A percentile compares a stretch with the other conserved stretches of the same genome.
These are phyloP conservation scores for Pheosia gnoma DNA, from an alignment of 2,888 invertebrate species.

Conservation along the genomic window DNA sequence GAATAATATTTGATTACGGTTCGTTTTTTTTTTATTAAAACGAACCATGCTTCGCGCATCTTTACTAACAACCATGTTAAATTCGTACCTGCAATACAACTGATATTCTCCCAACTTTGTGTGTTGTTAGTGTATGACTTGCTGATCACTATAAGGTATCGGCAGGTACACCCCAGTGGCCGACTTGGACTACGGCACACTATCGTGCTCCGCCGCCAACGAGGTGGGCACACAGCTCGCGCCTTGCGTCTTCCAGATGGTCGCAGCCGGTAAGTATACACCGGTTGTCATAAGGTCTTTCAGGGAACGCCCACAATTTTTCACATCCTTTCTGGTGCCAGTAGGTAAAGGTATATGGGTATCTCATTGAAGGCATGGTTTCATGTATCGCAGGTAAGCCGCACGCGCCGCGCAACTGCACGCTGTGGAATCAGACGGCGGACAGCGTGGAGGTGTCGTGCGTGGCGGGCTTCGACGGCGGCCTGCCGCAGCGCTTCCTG, in stretches of 20 bases:
- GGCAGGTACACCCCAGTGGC: conserved; percentile 85
- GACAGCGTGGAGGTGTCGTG: conserved; percentile 93
- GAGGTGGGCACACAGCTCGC: conserved; percentile 91
- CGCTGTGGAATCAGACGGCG: conserved; percentile 92
- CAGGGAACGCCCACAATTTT: neutral
- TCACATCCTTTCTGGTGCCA: neutral
- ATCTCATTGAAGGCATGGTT: neutral
- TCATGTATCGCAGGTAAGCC: conserved; percentile 87
- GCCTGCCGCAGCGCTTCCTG: conserved; percentile 93
- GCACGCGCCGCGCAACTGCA: conserved; percentile 93
- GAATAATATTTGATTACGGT: too few species aligned
- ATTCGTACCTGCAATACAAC: neutral
- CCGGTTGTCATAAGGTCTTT: neutral
- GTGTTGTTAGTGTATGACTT: neutral
- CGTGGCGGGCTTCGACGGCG: conserved; percentile 94
- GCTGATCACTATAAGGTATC: neutral
- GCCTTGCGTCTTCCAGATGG: conserved; percentile 95
- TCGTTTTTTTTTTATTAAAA: too few species aligned
- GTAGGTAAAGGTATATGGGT: neutral
- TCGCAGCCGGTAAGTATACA: conserved; percentile 90
- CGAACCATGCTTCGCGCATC: too few species aligned
- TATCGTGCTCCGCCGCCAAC: conserved; percentile 94
- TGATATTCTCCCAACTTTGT: neutral
- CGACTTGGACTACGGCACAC: conserved; percentile 93
- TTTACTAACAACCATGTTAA: too few species aligned